These are phyloP conservation scores for Drosophila rufa DNA, from an alignment of 1,140 invertebrate genomes.

Conservation along the genomic window DNA sequence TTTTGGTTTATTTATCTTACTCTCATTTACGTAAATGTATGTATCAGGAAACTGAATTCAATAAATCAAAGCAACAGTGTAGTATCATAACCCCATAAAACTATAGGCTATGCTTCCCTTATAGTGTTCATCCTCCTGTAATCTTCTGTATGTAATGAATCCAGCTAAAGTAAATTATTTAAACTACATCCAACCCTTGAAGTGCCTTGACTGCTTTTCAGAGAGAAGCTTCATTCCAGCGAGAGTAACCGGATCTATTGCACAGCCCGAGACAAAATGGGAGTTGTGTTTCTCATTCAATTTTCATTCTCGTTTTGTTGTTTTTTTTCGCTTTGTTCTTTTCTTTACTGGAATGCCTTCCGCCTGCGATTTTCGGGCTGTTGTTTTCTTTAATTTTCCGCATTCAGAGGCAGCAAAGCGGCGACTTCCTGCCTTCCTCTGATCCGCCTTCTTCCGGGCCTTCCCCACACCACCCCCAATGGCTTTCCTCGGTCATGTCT, in stretches of 20 bases:
- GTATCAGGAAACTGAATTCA: too few species aligned
- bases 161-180: too few species aligned
- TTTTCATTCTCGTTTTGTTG: constrained; percentile 25
- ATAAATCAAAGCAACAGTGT: too few species aligned
- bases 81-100: background rate
- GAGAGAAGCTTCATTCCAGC: background rate
- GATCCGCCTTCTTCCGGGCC: constrained; percentile 12
- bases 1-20: too few species aligned
- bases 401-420: constrained; percentile 46
- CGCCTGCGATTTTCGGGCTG: constrained; percentile 36
- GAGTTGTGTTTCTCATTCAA: constrained; percentile 43
- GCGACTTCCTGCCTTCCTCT: constrained; percentile 31
- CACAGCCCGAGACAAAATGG: constrained; percentile 33
- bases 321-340: constrained; percentile 11
- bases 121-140: background rate
- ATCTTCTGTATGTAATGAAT: background rate
- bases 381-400: constrained; percentile 63
- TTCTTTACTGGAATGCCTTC: constrained; percentile 23
- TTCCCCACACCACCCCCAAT: background rate
- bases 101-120: too few species aligned
- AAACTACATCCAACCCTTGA: background rate
- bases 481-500: constrained; percentile 25
- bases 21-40: too few species aligned
- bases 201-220: background rate
- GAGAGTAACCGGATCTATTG: constrained; percentile 46